Evolutionary conservation across 2,113 vertebrate species (phyloP).

Genomic region (Psilopogon haemacephalus): DNA sequence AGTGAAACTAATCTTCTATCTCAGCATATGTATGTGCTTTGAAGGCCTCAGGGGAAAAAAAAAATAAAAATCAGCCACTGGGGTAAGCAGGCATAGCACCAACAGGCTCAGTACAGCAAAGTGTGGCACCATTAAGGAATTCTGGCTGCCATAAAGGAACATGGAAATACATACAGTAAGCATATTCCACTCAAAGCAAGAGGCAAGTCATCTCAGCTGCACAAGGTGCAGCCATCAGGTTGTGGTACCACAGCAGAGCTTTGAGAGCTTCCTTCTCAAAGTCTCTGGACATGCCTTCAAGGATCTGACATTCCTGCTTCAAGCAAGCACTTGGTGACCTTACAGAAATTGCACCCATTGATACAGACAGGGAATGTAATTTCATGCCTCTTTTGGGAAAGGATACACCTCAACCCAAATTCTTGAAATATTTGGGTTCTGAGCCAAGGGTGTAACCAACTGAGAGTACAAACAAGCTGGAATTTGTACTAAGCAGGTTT

Average conservation of each 20-base stretch:
- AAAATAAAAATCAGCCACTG: background rate
- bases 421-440: conserved; percentile 48
- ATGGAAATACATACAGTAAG: background rate
- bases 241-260: background rate
- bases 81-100: background rate
- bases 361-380: conserved; percentile 34
- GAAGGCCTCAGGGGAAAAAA: background rate
- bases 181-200: background rate
- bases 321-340: background rate
- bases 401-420: conserved; percentile 53
- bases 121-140: accelerated
- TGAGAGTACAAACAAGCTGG: conserved; percentile 54
- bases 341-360: conserved; percentile 20
- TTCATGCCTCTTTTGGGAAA: conserved; percentile 24
- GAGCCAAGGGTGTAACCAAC: conserved; percentile 59
- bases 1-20: background rate
- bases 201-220: background rate
- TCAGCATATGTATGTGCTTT: accelerated
- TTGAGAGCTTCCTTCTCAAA: background rate
- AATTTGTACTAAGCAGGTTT: conserved; percentile 37
- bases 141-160: accelerated
- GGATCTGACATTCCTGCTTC: background rate
- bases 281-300: background rate
- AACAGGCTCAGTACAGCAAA: background rate
- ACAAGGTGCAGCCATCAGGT: background rate